Conservation (phyloP, 2,888 invertebrate genomes). For the Pseudococcus longispinus region DNA sequence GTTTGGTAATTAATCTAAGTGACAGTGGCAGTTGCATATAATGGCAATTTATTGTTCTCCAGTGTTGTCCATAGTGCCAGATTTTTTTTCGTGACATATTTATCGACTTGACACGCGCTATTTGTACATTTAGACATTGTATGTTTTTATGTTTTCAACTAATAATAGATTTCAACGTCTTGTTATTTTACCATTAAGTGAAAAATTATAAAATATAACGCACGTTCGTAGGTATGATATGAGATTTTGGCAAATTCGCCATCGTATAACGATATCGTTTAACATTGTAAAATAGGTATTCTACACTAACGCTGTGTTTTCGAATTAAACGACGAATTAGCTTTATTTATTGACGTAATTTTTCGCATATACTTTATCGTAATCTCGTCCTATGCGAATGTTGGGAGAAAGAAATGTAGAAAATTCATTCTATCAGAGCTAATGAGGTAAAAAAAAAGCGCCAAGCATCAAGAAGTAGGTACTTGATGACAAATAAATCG, state of each 20-base stretch:
- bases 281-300: background rate
- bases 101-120: conserved; percentile 12
- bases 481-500: conserved; percentile 23
- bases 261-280: background rate
- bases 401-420: background rate
- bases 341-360: background rate
- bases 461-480: background rate
- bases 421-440: background rate
- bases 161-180: conserved; percentile 44
- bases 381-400: background rate
- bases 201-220: conserved; percentile 8
- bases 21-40: conserved; percentile 31
- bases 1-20: conserved; percentile 34
- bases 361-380: background rate
- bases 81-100: conserved; percentile 36
- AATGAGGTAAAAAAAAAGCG: background rate
- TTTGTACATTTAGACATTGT: conserved; percentile 1
- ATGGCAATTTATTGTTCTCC: conserved; percentile 44
- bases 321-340: background rate
- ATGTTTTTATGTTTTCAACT: conserved; percentile 38
- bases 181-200: conserved; percentile 34
- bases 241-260: background rate
- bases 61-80: conserved; percentile 26
- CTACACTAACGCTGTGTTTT: background rate
- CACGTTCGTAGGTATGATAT: background rate